phyloP scores from a whole-genome alignment of 2,113 vertebrate genomes.

The Zapornia atra region DNA sequence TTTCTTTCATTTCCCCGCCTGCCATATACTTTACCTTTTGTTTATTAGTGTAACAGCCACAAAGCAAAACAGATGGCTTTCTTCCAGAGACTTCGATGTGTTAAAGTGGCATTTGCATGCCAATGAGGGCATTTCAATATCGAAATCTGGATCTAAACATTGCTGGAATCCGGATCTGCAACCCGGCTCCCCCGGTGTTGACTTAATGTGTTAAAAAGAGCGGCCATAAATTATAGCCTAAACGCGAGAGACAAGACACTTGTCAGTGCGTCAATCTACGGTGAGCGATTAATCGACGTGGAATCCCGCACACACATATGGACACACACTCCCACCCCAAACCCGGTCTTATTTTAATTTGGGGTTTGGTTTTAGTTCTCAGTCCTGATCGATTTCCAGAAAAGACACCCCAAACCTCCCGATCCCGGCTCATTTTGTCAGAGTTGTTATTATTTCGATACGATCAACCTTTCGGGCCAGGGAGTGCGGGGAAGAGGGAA shows the following conservation, averaged over 20 bases:
- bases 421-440: not conserved
- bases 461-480: not conserved
- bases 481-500: not conserved
- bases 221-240: conserved; percentile 58
- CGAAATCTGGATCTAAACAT: conserved; percentile 68
- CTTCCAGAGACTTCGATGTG: conserved; percentile 79
- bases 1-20: conserved; percentile 73
- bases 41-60: conserved; percentile 78
- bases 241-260: conserved; percentile 42
- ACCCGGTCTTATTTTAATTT: not conserved
- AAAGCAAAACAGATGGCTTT: conserved; percentile 82
- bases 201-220: conserved; percentile 49
- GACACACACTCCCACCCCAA: not conserved
- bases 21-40: conserved; percentile 79
- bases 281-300: conserved; percentile 34
- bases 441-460: not conserved
- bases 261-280: conserved; percentile 36
- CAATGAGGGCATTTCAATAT: conserved; percentile 76
- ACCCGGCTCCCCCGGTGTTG: conserved; percentile 43
- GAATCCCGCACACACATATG: not conserved
- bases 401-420: not conserved
- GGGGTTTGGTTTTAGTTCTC: no score
- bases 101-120: conserved; percentile 78
- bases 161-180: conserved; percentile 64
- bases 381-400: not conserved